Percentiles rank a stretch among this genome's conserved stretches.
Evolutionary conservation across 2,113 vertebrate genomes (phyloP).

Genomic region (Apeltes quadracus): DNA sequence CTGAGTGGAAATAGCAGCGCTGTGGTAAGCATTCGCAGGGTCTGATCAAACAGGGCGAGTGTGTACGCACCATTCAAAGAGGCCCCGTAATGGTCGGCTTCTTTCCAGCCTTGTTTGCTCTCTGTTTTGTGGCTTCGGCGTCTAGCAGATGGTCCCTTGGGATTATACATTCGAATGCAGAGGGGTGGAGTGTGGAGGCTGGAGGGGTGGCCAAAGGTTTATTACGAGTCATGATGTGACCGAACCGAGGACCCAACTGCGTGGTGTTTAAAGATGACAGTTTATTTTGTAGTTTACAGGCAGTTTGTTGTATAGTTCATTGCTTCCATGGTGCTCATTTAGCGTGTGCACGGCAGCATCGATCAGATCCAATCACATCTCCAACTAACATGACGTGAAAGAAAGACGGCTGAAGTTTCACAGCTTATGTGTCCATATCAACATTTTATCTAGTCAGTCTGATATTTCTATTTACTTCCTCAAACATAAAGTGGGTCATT

Average conservation of each 20-base stretch:
- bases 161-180: slow-evolving; percentile 76
- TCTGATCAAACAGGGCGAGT: slow-evolving; percentile 56
- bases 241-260: not conserved
- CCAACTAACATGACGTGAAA: not conserved
- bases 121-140: slow-evolving; percentile 62
- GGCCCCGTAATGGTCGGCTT: slow-evolving; percentile 52
- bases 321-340: not conserved
- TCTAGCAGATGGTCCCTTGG: slow-evolving; percentile 73
- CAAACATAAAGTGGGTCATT: not conserved
- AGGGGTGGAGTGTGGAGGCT: slow-evolving; percentile 17
- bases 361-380: not conserved
- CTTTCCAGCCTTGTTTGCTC: slow-evolving; percentile 62
- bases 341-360: not conserved
- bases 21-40: slow-evolving; percentile 9
- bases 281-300: not conserved
- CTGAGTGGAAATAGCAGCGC: slow-evolving; percentile 37
- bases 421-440: not conserved
- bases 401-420: not conserved
- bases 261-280: not conserved
- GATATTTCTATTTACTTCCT: not conserved
- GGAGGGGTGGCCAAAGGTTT: not conserved
- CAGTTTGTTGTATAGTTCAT: not conserved
- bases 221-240: slow-evolving; percentile 40
- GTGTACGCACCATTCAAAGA: slow-evolving; percentile 48
- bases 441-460: not conserved